Percentiles rank a stretch among this genome's conserved stretches.
phyloP scores from a whole-genome alignment of 1,140 invertebrate genomes.

The Drosophila yakuba region DNA sequence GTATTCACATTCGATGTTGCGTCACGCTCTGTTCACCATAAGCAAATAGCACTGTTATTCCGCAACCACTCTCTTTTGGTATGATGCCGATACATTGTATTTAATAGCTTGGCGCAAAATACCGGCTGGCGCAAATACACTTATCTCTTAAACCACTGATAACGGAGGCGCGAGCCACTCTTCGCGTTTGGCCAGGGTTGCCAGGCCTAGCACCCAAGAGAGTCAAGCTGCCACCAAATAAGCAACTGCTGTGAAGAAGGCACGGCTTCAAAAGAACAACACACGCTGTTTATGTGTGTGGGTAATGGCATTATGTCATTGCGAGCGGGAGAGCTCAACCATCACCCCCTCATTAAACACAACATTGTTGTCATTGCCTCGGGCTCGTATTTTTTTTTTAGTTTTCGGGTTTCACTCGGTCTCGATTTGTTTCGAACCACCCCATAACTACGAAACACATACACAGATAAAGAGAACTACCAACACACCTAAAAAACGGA shows the following conservation, averaged over 20 bases:
- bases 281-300: conserved; percentile 10
- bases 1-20: conserved; percentile 57
- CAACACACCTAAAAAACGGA: background rate
- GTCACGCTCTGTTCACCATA: conserved; percentile 55
- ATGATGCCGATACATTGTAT: conserved; percentile 50
- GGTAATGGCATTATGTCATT: conserved; percentile 68
- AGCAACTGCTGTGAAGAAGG: conserved; percentile 33
- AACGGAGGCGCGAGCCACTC: conserved; percentile 12
- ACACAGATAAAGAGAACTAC: background rate
- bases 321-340: conserved; percentile 9
- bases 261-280: conserved; percentile 42
- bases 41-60: background rate
- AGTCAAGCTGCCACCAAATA: conserved; percentile 56
- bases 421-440: conserved; percentile 34
- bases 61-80: conserved; percentile 8
- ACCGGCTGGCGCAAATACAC: conserved; percentile 43
- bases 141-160: conserved; percentile 28
- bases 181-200: conserved; percentile 51
- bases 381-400: conserved; percentile 4
- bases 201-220: conserved; percentile 31
- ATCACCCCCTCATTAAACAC: background rate
- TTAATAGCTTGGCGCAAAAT: conserved; percentile 32
- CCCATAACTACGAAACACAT: conserved; percentile 24
- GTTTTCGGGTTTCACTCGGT: conserved; percentile 17
- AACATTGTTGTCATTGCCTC: conserved; percentile 9